Evolutionary conservation across 2,888 invertebrate genomes (phyloP).

Genomic region (Hemicrepidius hirtus): DNA sequence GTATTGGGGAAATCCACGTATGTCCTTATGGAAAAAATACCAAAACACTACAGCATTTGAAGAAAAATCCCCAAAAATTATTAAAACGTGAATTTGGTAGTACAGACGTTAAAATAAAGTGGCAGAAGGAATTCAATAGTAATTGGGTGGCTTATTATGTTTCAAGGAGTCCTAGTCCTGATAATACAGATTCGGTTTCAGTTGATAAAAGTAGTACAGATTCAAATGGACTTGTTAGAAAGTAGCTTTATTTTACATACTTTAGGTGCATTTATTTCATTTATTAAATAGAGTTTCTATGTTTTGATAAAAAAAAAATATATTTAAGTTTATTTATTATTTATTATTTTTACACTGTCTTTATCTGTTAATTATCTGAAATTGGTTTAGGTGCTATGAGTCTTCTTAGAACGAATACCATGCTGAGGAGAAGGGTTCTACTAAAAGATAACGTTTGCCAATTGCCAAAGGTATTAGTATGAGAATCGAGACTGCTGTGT

Average conservation of each 20-base stretch:
- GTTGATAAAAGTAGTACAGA: background rate
- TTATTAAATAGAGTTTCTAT: too few species aligned
- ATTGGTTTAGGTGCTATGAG: too few species aligned
- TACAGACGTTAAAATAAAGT: constrained; percentile 53
- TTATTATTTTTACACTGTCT: too few species aligned
- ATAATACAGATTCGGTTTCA: background rate
- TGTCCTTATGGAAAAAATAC: constrained; percentile 55
- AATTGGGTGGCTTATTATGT: constrained; percentile 66
- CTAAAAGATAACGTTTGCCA: too few species aligned
- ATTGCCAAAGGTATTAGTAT: too few species aligned
- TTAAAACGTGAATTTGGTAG: constrained; percentile 45
- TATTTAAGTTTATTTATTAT: too few species aligned
- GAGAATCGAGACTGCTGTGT: too few species aligned
- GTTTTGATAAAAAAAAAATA: too few species aligned
- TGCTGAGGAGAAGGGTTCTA: too few species aligned
- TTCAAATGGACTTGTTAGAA: constrained; percentile 14
- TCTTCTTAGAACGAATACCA: too few species aligned
- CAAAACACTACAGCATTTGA: constrained; percentile 45
- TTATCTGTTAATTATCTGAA: too few species aligned
- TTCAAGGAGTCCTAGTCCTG: constrained; percentile 48
- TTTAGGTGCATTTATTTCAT: too few species aligned
- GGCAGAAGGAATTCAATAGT: constrained; percentile 62
- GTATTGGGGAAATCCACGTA: constrained; percentile 65
- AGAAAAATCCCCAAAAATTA: constrained; percentile 51
- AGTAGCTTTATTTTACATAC: background rate